A percentile compares a stretch with the other conserved stretches of the same genome.
These are phyloP conservation scores for Drosophila meridionalis DNA, from an alignment of 2,888 invertebrate genomes.

Conservation along the genomic window DNA sequence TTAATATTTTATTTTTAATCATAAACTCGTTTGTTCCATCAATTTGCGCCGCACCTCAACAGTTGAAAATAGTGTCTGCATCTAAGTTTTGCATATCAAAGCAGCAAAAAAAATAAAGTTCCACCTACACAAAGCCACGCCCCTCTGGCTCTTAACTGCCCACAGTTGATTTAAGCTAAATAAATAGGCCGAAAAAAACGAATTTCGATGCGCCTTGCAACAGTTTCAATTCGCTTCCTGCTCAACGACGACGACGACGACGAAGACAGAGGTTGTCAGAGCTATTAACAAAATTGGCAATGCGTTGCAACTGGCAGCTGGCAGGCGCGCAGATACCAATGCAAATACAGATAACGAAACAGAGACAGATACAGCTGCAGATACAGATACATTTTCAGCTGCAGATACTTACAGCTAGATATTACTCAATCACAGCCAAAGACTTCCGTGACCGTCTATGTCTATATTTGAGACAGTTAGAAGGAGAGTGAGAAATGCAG, in stretches of 20 bases:
- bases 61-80: conserved; percentile 6
- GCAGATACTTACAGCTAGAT: conserved; percentile 49
- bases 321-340: conserved; percentile 16
- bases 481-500: conserved; percentile 48
- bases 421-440: conserved; percentile 72
- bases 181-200: conserved; percentile 52
- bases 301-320: conserved; percentile 61
- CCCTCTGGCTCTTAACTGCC: conserved; percentile 9
- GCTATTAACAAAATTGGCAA: conserved; percentile 74
- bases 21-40: conserved; percentile 10
- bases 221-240: conserved; percentile 74
- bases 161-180: conserved; percentile 26
- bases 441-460: conserved; percentile 59
- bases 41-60: conserved; percentile 32
- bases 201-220: conserved; percentile 65
- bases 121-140: not conserved
- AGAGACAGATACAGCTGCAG: conserved; percentile 37
- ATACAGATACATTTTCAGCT: conserved; percentile 34
- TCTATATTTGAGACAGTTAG: conserved; percentile 43
- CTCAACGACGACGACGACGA: conserved; percentile 31
- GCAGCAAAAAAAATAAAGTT: not conserved
- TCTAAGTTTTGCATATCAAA: conserved; percentile 22
- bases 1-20: not conserved
- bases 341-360: conserved; percentile 22
- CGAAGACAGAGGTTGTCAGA: conserved; percentile 59